phyloP scores from a whole-genome alignment of 2,113 vertebrate species.

The Psophia crepitans region DNA sequence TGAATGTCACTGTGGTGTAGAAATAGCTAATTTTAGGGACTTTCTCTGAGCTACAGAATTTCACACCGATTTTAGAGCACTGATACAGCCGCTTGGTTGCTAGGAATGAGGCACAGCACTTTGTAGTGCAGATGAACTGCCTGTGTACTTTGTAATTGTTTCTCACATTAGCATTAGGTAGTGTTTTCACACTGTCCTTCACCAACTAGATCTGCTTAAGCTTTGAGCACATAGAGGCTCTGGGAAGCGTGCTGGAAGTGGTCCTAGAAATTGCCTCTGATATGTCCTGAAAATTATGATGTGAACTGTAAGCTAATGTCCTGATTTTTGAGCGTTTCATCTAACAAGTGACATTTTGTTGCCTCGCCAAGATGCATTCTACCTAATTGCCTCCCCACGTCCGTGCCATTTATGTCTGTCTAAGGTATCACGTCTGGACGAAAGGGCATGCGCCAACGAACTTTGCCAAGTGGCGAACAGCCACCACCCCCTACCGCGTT shows the following conservation, averaged over 20 bases:
- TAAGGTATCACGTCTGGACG: conserved; percentile 97
- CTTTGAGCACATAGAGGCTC: not conserved
- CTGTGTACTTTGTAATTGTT: conserved; percentile 30
- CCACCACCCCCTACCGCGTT: conserved; percentile 93
- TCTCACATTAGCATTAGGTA: conserved; percentile 11
- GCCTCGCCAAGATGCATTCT: not conserved
- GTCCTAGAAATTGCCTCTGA: not conserved
- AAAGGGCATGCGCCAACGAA: conserved; percentile 98
- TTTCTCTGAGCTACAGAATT: conserved; percentile 6
- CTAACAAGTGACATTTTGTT: not conserved
- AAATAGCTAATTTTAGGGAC: conserved; percentile 15
- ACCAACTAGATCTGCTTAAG: not conserved
- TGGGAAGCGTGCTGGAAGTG: not conserved
- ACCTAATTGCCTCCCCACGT: not conserved
- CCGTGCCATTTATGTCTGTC: not conserved
- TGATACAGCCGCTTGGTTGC: not conserved
- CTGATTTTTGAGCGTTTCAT: not conserved
- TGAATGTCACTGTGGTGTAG: not conserved
- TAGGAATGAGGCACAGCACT: not conserved
- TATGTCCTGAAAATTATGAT: not conserved
- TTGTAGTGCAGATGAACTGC: not conserved
- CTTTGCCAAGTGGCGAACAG: conserved; percentile 97
- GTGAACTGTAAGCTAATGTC: conserved; percentile 1
- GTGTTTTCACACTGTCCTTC: conserved; percentile 6
- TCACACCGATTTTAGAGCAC: not conserved